These are phyloP conservation scores for Diorhabda carinulata DNA, from an alignment of 1,140 invertebrate genomes.

Conservation along the genomic window DNA sequence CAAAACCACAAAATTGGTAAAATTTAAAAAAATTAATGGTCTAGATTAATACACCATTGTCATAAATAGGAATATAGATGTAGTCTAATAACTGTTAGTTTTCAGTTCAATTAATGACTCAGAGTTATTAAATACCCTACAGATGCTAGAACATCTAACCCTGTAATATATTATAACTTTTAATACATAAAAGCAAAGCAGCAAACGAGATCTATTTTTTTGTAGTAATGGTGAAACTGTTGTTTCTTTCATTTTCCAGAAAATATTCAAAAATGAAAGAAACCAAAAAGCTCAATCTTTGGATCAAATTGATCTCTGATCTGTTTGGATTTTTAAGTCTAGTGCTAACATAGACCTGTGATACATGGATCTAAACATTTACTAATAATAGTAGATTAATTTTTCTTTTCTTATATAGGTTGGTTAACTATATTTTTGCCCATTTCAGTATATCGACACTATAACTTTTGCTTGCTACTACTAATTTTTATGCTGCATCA, in stretches of 20 bases:
- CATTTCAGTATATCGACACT: not conserved
- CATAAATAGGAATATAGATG: too few relatives aligned
- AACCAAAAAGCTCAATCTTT: not conserved
- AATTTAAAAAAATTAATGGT: too few relatives aligned
- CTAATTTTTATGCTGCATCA: too few relatives aligned
- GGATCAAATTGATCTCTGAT: conserved; percentile 18
- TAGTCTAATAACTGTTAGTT: too few relatives aligned
- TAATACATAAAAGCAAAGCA: not conserved
- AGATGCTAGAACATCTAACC: not conserved
- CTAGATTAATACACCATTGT: too few relatives aligned
- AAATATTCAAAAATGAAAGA: not conserved
- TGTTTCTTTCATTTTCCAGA: not conserved
- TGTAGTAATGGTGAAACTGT: not conserved
- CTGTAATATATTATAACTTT: not conserved
- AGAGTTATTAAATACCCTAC: too few relatives aligned
- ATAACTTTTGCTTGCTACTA: too few relatives aligned
- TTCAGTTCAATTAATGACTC: too few relatives aligned
- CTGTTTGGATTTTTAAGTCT: conserved; percentile 23
- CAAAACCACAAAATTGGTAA: too few relatives aligned
- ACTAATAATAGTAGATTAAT: conserved; percentile 35
- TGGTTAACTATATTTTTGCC: not conserved
- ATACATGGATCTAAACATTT: conserved; percentile 39
- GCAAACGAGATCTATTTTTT: not conserved
- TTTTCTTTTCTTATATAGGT: conserved; percentile 21
- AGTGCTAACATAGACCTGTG: conserved; percentile 38